Evolutionary conservation across 2,888 invertebrate genomes (phyloP).

Genomic region (Melanargia galathea): DNA sequence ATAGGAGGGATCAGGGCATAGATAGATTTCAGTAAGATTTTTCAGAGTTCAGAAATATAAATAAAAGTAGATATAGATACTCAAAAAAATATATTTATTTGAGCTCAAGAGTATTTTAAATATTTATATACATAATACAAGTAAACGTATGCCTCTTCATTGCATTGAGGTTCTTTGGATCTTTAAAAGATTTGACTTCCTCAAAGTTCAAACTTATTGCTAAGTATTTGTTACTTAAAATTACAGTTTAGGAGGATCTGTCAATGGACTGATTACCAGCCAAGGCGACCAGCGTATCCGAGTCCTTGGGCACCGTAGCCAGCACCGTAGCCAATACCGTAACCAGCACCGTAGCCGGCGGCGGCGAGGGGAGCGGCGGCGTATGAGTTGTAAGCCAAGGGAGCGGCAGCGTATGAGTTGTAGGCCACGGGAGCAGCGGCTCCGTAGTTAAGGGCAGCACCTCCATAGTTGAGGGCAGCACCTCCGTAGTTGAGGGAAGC

Average conservation of each 20-base stretch:
- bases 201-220: constrained; percentile 17
- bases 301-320: constrained; percentile 19
- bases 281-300: constrained; percentile 39
- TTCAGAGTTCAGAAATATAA: neutral
- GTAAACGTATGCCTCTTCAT: constrained; percentile 27
- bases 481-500: neutral
- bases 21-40: too few species aligned
- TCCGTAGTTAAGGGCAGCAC: constrained; percentile 1
- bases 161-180: constrained; percentile 29
- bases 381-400: neutral
- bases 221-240: constrained; percentile 22
- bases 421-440: neutral
- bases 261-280: constrained; percentile 31
- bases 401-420: constrained; percentile 38
- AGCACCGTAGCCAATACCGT: constrained; percentile 3
- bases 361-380: neutral
- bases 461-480: constrained; percentile 2
- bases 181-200: constrained; percentile 13
- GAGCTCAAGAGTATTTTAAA: constrained; percentile 13
- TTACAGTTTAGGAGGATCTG: constrained; percentile 26
- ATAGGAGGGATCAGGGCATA: too few species aligned
- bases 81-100: constrained; percentile 16
- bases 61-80: neutral
- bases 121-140: constrained; percentile 31
- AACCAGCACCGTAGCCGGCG: too few species aligned